Evolutionary conservation across 2,888 invertebrate genomes (phyloP).

Genomic region (Sphecodes monilicornis): DNA sequence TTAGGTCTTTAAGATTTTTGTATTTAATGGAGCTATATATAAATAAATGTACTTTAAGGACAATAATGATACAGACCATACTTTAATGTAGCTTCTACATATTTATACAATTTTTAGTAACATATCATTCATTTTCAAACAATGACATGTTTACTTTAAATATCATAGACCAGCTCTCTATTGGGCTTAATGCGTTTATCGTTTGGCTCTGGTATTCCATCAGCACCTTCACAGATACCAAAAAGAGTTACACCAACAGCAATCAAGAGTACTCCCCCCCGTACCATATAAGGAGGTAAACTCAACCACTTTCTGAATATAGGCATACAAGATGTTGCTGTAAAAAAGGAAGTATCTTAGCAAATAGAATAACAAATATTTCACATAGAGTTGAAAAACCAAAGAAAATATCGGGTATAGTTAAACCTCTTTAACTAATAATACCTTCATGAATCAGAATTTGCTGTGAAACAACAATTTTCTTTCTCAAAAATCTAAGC

Average conservation of each 20-base stretch:
- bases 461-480: neutral
- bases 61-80: neutral
- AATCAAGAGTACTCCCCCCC: neutral
- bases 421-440: neutral
- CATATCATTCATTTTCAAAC: neutral
- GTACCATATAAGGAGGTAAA: neutral
- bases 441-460: neutral
- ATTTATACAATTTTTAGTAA: neutral
- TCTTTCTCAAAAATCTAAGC: no score
- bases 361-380: neutral
- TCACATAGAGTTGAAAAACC: neutral
- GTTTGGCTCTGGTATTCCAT: fast-evolving
- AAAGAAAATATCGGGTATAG: neutral
- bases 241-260: neutral
- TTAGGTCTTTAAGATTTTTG: conserved; percentile 45
- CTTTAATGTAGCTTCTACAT: conserved; percentile 24
- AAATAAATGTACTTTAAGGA: conserved; percentile 50
- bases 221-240: neutral
- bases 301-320: neutral
- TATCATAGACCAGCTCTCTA: neutral
- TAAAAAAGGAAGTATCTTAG: neutral
- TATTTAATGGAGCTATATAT: conserved; percentile 54
- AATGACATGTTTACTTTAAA: neutral
- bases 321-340: neutral
- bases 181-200: neutral